Base-by-base conservation (phyloP, 2,888 invertebrate genomes). In the Tolmerus cingulatus region DNA sequence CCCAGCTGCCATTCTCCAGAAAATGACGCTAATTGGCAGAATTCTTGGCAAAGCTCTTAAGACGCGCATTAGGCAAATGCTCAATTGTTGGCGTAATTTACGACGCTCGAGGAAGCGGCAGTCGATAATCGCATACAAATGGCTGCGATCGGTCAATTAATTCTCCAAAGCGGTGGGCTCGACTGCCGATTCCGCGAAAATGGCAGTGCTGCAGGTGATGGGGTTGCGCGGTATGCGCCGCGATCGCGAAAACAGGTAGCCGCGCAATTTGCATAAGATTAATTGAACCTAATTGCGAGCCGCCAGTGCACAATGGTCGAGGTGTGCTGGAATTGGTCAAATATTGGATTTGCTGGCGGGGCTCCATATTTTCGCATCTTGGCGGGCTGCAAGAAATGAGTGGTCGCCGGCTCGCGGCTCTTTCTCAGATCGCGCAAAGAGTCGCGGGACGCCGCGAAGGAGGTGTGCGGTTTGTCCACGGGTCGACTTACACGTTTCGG, bases 251-350 rank as follows among this genome's bases (percentile, higher is more conserved):
- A 66, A 74, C 85, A 85, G 30, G 85, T 46, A 85, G 74, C 27
- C 7, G 74, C 30, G 9, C 30, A 78, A 86, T 86, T 86, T 78
- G 78, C 86, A 86, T 86, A 37, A 78, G 78, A 78, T 78, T 86
- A 55, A 86, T 78, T 78, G 51, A 86, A 78, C 37, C 34, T 77
- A 86, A 86, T 77, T 86, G 40, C 86, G 27, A 66, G 27, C n/a
- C n/a, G 57, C 23, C 16, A 74, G 76, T 37, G n/a, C 76, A 76
- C 37, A 74, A 74, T 37, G n/a, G 76, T 27, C 43, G 76, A 27
- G n/a, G 37, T n/a, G 40, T 76, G 40, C 40, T 23, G 27, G 66
- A 66, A 66, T 66, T 66, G 66, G 66, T 66, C 66, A 66, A 66
- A 66, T 66, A 66, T 66, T 66, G 66, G 66, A 66, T 2, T 23